A percentile compares a stretch with the other conserved stretches of the same genome.
These are phyloP conservation scores for Pollenia griseotomentosa DNA, from an alignment of 2,888 invertebrate species.

Conservation along the genomic window DNA sequence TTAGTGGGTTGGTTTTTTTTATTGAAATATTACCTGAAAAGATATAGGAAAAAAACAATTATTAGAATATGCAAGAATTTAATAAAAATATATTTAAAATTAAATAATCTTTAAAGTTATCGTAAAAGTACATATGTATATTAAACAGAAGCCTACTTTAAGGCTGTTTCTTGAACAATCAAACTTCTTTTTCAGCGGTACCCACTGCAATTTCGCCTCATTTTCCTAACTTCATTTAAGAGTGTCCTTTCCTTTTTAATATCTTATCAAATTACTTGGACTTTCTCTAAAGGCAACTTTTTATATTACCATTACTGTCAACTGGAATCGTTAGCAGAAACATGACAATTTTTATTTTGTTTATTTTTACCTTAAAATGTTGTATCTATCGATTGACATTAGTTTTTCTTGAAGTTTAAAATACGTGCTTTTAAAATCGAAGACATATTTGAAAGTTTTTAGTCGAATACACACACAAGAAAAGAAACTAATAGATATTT, in stretches of 20 bases:
- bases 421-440: constrained; percentile 35
- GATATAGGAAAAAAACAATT: background rate
- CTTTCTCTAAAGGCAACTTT: background rate
- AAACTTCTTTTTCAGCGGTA: background rate
- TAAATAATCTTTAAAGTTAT: background rate
- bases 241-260: background rate
- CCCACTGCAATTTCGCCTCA: too few species aligned
- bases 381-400: constrained; percentile 17
- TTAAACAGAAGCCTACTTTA: background rate
- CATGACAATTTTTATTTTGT: constrained; percentile 55
- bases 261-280: background rate
- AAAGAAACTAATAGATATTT: background rate
- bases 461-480: background rate
- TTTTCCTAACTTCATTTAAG: too few species aligned
- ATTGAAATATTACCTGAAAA: constrained; percentile 18
- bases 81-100: background rate
- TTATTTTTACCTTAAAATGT: constrained; percentile 3
- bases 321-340: constrained; percentile 34
- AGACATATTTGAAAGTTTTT: constrained; percentile 2
- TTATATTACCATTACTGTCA: background rate
- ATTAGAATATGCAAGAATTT: background rate
- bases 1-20: background rate
- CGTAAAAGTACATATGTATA: background rate
- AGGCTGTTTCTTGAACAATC: background rate
- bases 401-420: background rate